Conservation (phyloP, 1,140 invertebrate genomes). For the Drosophila malerkotliana region DNA sequence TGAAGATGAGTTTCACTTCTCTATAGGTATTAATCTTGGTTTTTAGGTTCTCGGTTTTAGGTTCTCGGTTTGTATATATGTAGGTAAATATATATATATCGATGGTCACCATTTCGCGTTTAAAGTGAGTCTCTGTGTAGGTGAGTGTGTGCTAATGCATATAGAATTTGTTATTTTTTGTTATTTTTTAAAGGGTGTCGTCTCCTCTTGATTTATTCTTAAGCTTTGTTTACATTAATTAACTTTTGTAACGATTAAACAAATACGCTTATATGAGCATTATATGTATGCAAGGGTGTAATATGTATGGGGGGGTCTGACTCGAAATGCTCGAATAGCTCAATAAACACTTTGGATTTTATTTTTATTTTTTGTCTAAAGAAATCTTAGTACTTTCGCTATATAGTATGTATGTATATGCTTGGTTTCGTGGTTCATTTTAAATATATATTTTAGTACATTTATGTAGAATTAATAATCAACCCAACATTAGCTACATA, state of each 20-base stretch:
- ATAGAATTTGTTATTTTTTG: constrained; percentile 30
- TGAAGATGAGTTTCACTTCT: constrained; percentile 16
- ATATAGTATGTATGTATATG: constrained; percentile 50
- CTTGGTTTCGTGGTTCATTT: constrained; percentile 35
- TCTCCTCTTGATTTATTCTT: constrained; percentile 32
- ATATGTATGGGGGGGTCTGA: constrained; percentile 15
- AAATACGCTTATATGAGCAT: constrained; percentile 57
- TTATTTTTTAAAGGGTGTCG: constrained; percentile 8
- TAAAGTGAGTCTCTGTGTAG: constrained; percentile 54
- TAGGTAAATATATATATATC: constrained; percentile 73
- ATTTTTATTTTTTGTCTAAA: constrained; percentile 22
- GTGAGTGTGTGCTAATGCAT: constrained; percentile 50
- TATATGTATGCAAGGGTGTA: constrained; percentile 47
- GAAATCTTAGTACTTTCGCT: constrained; percentile 39
- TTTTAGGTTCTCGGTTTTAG: neutral
- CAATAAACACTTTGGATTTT: constrained; percentile 1
- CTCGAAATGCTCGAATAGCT: constrained; percentile 24
- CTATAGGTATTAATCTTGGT: constrained; percentile 19
- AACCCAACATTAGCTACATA: constrained; percentile 77
- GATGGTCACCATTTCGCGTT: constrained; percentile 78
- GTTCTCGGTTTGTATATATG: constrained; percentile 44
- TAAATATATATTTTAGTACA: constrained; percentile 31
- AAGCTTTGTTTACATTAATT: constrained; percentile 49
- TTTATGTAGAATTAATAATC: constrained; percentile 58
- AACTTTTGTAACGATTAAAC: constrained; percentile 47